Evolutionary conservation across 2,888 invertebrate species (phyloP).

Genomic region (Nebria brevicollis): DNA sequence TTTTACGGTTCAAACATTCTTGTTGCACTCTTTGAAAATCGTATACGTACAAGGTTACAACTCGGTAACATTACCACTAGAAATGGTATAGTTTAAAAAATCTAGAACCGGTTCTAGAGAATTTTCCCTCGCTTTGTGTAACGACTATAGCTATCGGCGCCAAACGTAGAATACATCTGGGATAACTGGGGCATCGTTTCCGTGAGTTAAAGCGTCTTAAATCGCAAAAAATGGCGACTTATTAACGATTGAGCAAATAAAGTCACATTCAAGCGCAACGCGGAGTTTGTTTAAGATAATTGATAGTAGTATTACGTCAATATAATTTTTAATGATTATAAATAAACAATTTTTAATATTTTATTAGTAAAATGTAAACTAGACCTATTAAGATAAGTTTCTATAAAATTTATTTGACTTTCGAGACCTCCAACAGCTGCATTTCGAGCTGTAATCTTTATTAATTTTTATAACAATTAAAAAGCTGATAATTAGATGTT

Average conservation of each 20-base stretch:
- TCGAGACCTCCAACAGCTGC: not conserved
- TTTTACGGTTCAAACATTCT: not conserved
- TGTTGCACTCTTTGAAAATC: not conserved
- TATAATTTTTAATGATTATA: not conserved
- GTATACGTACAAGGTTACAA: not conserved
- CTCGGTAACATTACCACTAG: not conserved
- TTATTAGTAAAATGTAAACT: not conserved
- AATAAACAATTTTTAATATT: not conserved
- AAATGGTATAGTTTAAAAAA: not conserved
- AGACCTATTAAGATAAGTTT: not conserved
- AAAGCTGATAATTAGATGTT: not conserved
- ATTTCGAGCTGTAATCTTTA: not conserved
- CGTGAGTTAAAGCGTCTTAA: not conserved
- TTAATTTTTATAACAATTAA: slow-evolving; percentile 1
- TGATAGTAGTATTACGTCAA: not conserved
- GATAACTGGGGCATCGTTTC: not conserved
- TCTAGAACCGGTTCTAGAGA: not conserved
- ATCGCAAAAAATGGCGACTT: no score
- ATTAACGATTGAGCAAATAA: no score
- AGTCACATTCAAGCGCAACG: no score
- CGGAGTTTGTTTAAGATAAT: no score
- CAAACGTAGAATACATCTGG: not conserved
- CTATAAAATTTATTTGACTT: not conserved
- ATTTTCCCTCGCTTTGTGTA: not conserved
- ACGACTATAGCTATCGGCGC: not conserved